Conservation (phyloP, 2,113 vertebrate species). For the Boleophthalmus pectinirostris region DNA sequence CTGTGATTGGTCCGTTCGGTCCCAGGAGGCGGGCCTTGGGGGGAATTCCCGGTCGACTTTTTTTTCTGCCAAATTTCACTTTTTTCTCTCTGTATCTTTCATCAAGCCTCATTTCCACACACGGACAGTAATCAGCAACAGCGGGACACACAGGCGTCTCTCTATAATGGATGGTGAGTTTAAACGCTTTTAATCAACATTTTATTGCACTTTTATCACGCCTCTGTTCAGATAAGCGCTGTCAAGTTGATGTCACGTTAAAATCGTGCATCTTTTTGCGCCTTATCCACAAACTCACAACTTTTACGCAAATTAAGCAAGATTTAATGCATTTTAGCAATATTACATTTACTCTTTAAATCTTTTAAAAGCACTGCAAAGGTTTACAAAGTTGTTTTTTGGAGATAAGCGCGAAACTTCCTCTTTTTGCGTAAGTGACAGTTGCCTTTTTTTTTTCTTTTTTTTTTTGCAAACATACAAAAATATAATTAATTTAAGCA, state of each 20-base stretch:
- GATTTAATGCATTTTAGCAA: background rate
- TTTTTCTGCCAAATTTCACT: slow-evolving; percentile 30
- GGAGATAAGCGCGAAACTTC: background rate
- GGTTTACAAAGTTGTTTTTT: background rate
- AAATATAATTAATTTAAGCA: background rate
- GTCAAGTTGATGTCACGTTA: background rate
- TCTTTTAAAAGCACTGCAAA: background rate
- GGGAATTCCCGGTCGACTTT: slow-evolving; percentile 53
- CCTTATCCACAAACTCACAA: background rate
- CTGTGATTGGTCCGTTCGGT: slow-evolving; percentile 43
- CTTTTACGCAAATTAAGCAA: background rate
- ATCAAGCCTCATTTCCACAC: slow-evolving; percentile 27
- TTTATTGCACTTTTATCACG: background rate
- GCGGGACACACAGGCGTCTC: slow-evolving; percentile 9
- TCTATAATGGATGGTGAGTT: slow-evolving; percentile 76
- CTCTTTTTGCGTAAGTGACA: slow-evolving; percentile 2
- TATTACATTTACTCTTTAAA: background rate
- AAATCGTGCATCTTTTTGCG: background rate
- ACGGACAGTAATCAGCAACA: slow-evolving; percentile 16
- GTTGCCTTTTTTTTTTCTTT: background rate
- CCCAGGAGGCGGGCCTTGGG: slow-evolving; percentile 18
- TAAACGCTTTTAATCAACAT: background rate
- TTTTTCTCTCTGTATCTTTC: slow-evolving; percentile 40
- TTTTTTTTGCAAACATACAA: no score
- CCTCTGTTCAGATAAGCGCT: background rate